These are phyloP conservation scores for Eupithecia inturbata DNA, from an alignment of 2,888 invertebrate species.

Conservation along the genomic window DNA sequence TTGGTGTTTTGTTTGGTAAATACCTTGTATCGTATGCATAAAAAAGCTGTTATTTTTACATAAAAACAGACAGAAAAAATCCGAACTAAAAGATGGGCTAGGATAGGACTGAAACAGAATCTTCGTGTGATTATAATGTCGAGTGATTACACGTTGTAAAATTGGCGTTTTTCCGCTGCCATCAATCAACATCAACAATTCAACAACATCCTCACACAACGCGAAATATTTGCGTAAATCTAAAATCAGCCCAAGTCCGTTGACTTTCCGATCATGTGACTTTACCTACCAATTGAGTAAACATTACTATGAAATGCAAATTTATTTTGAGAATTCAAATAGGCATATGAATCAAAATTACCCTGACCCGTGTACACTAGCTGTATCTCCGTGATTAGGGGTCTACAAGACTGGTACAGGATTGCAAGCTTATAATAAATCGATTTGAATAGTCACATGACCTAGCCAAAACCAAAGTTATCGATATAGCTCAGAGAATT, in stretches of 20 bases:
- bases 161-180: background rate
- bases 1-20: background rate
- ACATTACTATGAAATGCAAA: conserved; percentile 24
- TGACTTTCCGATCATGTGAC: conserved; percentile 31
- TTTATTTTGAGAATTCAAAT: conserved; percentile 17
- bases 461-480: too few relatives aligned
- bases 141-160: too few relatives aligned
- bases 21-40: background rate
- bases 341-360: conserved; percentile 7
- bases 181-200: background rate
- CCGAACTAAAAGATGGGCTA: too few relatives aligned
- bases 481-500: too few relatives aligned
- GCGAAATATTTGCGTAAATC: background rate
- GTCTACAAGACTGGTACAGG: conserved; percentile 10
- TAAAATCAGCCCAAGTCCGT: background rate
- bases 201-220: background rate
- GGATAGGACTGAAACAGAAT: too few relatives aligned
- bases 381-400: background rate
- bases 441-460: background rate
- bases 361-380: background rate
- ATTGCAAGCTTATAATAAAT: background rate
- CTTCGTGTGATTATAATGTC: too few relatives aligned
- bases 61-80: too few relatives aligned
- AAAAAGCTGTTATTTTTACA: too few relatives aligned
- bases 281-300: conserved; percentile 28